Base-by-base conservation (phyloP, 2,113 vertebrate genomes). In the Falcunculus frontatus region DNA sequence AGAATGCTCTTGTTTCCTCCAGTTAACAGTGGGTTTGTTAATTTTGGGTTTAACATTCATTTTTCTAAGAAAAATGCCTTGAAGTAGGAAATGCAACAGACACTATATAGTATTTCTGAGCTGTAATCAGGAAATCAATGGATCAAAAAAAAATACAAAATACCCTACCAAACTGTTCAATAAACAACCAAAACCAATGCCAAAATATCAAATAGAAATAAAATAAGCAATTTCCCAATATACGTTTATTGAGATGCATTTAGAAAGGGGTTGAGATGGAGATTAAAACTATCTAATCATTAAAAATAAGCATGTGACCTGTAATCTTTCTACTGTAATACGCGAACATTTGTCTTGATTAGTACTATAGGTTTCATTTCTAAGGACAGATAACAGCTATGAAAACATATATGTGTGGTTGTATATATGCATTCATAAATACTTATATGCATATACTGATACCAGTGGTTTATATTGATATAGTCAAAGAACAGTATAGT, bases 1-100 rank as follows among this genome's bases (percentile, higher is more conserved):
- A 83, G 70, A 93, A 37, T 59, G 37, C 52, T 64, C 89, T 78
- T 90, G 55, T 62, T 94, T 94, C 60, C 64, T 93, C 60, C 85
- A 93, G 55, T 88, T 91, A 87, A 90, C 42, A 69, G 57, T 20
- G 0, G 2, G 22, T 46, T 92, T 92, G 12, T 81, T 91, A 96
- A 96, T 93, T 95, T 96, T 78, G 70, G n/a, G 47, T 84, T 94
- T 96, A 91, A 93, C 20, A 89, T 83, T 89, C 96, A 74, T 96
- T 96, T 79, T 84, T n/a, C 42, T 88, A 95, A 87, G 93, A 94
- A 96, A 95, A 97, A 95, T 88, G 10, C 26, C 50, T 94, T 77
- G 76, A 56, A 88, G 30, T 44, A 95, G 75, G 44, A 94, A 76
- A 89, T 81, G 47, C 19, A 93, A 65, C 41, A 95, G 84, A 91